phyloP scores from a whole-genome alignment of 1,140 invertebrate species.

The Coptotermes formosanus region DNA sequence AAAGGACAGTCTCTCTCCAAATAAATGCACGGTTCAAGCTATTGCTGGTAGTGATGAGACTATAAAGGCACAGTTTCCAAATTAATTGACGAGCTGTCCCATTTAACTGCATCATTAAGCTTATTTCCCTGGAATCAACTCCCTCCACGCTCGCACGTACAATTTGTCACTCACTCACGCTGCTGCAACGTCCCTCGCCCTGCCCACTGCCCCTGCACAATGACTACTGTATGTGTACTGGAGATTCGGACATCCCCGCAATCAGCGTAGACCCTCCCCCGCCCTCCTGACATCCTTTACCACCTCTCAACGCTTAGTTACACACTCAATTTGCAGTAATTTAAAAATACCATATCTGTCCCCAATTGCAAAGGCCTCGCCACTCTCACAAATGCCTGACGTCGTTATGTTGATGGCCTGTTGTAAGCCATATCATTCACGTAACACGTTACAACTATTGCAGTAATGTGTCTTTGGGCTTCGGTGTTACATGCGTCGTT shows the following conservation, averaged over 20 bases:
- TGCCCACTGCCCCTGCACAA: not conserved
- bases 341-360: conserved; percentile 19
- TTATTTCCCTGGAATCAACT: conserved; percentile 31
- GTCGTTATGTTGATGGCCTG: not conserved
- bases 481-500: too few species aligned
- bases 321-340: conserved; percentile 6
- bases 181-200: not conserved
- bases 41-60: not conserved
- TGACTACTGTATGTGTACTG: not conserved
- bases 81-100: conserved; percentile 33
- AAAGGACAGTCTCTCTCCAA: not conserved
- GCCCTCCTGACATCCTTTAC: not conserved
- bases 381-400: not conserved
- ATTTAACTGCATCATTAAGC: conserved; percentile 34
- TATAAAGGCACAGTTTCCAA: conserved; percentile 28
- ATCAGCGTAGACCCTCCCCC: not conserved
- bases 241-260: conserved; percentile 12
- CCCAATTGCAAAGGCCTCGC: not conserved
- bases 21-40: not conserved
- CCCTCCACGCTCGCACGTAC: conserved; percentile 9
- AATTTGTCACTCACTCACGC: conserved; percentile 25
- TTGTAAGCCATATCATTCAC: not conserved
- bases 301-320: conserved; percentile 8
- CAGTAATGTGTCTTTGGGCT: too few species aligned
- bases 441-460: too few species aligned